Percentiles rank a stretch among this genome's conserved stretches.
Evolutionary conservation across 1,140 invertebrate species (phyloP).

Genomic region (Habropoda laboriosa): DNA sequence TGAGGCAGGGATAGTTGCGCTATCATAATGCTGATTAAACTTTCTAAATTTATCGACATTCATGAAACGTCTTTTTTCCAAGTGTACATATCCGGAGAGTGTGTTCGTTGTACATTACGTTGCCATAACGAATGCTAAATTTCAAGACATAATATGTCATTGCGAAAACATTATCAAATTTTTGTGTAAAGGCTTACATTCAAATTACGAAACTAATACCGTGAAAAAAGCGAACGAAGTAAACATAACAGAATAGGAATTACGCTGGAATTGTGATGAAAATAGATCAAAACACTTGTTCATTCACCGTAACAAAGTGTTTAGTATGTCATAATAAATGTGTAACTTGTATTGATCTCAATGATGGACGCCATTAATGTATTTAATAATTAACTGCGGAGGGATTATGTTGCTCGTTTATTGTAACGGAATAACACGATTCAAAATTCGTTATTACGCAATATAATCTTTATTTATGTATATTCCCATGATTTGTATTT

Average conservation of each 20-base stretch:
- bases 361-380: neutral
- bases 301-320: too few relatives aligned
- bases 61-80: neutral
- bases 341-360: neutral
- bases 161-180: constrained; percentile 15
- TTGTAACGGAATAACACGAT: neutral
- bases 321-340: neutral
- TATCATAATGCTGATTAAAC: constrained; percentile 22
- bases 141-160: neutral
- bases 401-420: neutral
- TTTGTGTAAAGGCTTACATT: neutral
- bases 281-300: neutral
- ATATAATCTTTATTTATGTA: neutral
- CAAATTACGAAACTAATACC: neutral
- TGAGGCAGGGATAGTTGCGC: neutral
- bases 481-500: too few relatives aligned
- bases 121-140: neutral
- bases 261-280: neutral
- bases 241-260: neutral
- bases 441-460: neutral
- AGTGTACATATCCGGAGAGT: neutral
- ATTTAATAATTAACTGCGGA: neutral
- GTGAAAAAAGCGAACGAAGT: neutral
- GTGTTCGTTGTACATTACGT: neutral
- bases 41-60: constrained; percentile 18